phyloP scores from a whole-genome alignment of 1,140 invertebrate genomes.

The Micrasema longulum region DNA sequence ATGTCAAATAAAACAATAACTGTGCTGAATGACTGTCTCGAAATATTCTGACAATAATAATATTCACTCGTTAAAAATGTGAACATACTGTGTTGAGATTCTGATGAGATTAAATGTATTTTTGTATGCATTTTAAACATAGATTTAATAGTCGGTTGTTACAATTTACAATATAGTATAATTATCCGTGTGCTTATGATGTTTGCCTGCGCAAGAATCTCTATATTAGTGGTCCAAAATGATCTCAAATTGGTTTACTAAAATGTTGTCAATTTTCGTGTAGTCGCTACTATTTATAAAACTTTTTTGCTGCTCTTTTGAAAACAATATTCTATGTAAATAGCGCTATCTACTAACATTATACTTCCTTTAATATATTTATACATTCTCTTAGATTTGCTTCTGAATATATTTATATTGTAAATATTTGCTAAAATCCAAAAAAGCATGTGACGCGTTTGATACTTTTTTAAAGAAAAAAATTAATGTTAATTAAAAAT shows the following conservation, averaged over 20 bases:
- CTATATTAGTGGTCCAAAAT: constrained; percentile 37
- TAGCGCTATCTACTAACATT: not conserved
- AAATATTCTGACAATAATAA: constrained; percentile 21
- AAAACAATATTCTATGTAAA: constrained; percentile 4
- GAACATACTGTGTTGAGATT: constrained; percentile 14
- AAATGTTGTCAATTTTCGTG: constrained; percentile 28
- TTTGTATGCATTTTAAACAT: constrained; percentile 24
- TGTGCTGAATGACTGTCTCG: not conserved
- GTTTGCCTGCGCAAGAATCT: constrained; percentile 17
- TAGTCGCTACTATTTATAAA: constrained; percentile 15
- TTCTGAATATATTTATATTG: not conserved
- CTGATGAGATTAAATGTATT: constrained; percentile 8
- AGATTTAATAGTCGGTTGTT: not conserved
- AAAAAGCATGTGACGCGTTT: not conserved
- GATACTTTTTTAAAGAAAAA: no score
- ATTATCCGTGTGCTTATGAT: not conserved
- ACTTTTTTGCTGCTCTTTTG: not conserved
- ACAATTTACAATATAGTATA: not conserved
- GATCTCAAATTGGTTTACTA: constrained; percentile 39
- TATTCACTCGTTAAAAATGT: constrained; percentile 4
- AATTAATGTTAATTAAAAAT: no score
- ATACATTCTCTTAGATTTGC: not conserved
- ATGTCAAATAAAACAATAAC: not conserved
- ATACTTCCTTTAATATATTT: not conserved
- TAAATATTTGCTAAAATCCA: constrained; percentile 27